Percentiles rank a stretch among this genome's conserved stretches.
Conservation (phyloP, 2,888 invertebrate genomes). For the Mythimna lalbum region DNA sequence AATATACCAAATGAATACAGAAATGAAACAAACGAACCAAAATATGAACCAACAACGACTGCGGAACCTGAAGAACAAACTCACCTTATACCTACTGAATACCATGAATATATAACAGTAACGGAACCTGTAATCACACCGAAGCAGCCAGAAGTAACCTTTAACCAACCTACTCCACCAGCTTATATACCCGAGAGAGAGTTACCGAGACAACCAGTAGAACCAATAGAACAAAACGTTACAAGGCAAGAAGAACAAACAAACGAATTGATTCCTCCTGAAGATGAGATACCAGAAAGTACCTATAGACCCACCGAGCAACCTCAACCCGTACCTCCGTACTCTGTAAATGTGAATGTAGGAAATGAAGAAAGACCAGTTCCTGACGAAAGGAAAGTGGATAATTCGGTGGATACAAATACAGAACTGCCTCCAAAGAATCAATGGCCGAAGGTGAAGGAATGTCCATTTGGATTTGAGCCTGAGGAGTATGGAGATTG, state of each 20-base stretch:
- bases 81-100: slow-evolving; percentile 36
- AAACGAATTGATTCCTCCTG: slow-evolving; percentile 55
- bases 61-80: slow-evolving; percentile 35
- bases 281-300: slow-evolving; percentile 58
- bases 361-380: slow-evolving; percentile 69
- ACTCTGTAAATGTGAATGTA: slow-evolving; percentile 70
- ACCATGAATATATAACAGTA: slow-evolving; percentile 22
- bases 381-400: slow-evolving; percentile 69
- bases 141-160: slow-evolving; percentile 49
- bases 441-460: slow-evolving; percentile 76
- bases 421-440: slow-evolving; percentile 77
- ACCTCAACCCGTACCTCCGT: slow-evolving; percentile 63
- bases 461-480: slow-evolving; percentile 89
- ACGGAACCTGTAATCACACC: slow-evolving; percentile 31
- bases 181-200: slow-evolving; percentile 58
- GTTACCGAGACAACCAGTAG: slow-evolving; percentile 42
- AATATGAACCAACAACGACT: slow-evolving; percentile 18
- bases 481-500: slow-evolving; percentile 90
- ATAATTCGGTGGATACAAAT: slow-evolving; percentile 76
- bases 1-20: slow-evolving; percentile 17
- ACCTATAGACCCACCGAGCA: slow-evolving; percentile 67
- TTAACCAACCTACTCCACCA: slow-evolving; percentile 49
- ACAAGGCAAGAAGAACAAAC: slow-evolving; percentile 47
- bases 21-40: slow-evolving; percentile 20
- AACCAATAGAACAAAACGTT: slow-evolving; percentile 16